These are phyloP conservation scores for Pachypeltis micranthus DNA, from an alignment of 1,140 invertebrate genomes.

Conservation along the genomic window DNA sequence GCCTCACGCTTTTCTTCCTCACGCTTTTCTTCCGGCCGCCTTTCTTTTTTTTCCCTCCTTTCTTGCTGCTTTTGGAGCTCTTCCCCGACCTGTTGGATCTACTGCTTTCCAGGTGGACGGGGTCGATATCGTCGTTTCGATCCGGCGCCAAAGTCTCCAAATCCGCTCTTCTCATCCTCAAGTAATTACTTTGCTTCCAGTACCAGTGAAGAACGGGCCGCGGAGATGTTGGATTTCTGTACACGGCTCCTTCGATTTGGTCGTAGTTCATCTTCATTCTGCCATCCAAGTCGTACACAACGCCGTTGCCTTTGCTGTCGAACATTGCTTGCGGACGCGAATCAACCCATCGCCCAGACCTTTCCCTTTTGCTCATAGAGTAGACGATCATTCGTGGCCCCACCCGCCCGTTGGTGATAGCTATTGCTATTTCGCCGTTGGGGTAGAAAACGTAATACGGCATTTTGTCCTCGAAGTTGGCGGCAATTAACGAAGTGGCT, in stretches of 20 bases:
- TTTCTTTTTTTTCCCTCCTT: background rate
- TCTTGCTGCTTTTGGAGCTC: background rate
- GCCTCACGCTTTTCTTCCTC: background rate
- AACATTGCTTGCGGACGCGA: slow-evolving; percentile 10
- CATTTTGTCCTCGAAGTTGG: background rate
- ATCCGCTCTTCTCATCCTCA: background rate
- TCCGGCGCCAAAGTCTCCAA: background rate
- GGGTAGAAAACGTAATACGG: slow-evolving; percentile 10
- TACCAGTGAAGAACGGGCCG: background rate
- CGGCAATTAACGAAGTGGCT: background rate
- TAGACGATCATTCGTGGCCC: slow-evolving; percentile 6
- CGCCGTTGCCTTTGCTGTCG: slow-evolving; percentile 7
- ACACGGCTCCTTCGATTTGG: slow-evolving; percentile 7
- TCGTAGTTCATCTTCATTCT: slow-evolving; percentile 11
- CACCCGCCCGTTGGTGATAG: slow-evolving; percentile 1
- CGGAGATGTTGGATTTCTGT: background rate
- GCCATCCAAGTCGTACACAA: slow-evolving; percentile 3
- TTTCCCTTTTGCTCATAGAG: slow-evolving; percentile 4
- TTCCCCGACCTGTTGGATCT: background rate
- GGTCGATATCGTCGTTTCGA: slow-evolving; percentile 7
- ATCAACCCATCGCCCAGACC: background rate
- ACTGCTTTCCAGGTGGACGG: background rate
- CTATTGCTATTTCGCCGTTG: slow-evolving; percentile 6
- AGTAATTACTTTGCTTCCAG: slow-evolving; percentile 6
- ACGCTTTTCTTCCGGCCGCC: background rate